These are phyloP conservation scores for Eupsilia transversa DNA, from an alignment of 2,888 invertebrate species.

Conservation along the genomic window DNA sequence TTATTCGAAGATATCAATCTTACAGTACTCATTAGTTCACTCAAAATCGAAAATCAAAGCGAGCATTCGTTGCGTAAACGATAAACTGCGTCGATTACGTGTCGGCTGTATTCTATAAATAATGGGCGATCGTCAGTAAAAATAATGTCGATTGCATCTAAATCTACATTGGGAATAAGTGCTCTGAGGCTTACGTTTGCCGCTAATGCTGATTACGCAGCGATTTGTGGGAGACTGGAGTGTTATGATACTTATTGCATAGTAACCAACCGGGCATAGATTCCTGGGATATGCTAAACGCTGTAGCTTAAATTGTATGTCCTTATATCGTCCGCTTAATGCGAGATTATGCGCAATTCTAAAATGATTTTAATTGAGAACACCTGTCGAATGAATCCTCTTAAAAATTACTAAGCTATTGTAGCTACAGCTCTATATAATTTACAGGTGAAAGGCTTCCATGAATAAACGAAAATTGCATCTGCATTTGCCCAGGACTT, in stretches of 20 bases:
- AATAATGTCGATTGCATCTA: conserved; percentile 73
- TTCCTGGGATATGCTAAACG: conserved; percentile 22
- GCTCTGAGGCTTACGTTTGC: conserved; percentile 66
- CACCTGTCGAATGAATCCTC: background rate
- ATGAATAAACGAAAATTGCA: conserved; percentile 55
- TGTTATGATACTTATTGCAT: conserved; percentile 55
- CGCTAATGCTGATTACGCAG: conserved; percentile 67
- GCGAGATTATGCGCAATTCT: background rate
- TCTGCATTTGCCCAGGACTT: conserved; percentile 57
- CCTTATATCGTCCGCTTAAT: background rate
- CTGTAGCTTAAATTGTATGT: conserved; percentile 11
- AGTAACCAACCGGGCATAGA: conserved; percentile 34
- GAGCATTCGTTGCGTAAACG: conserved; percentile 71
- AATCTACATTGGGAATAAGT: conserved; percentile 61
- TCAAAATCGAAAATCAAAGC: conserved; percentile 66
- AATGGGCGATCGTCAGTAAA: conserved; percentile 70
- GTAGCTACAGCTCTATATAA: background rate
- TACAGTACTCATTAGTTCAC: conserved; percentile 57
- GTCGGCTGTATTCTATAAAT: conserved; percentile 76
- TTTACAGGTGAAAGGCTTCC: conserved; percentile 15
- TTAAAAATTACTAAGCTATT: background rate
- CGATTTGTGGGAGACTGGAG: conserved; percentile 63
- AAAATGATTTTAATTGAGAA: background rate
- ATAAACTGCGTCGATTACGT: conserved; percentile 72
- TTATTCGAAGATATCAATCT: conserved; percentile 55